Conservation (phyloP, 2,113 vertebrate species). For the Emydocephalus ijimae region DNA sequence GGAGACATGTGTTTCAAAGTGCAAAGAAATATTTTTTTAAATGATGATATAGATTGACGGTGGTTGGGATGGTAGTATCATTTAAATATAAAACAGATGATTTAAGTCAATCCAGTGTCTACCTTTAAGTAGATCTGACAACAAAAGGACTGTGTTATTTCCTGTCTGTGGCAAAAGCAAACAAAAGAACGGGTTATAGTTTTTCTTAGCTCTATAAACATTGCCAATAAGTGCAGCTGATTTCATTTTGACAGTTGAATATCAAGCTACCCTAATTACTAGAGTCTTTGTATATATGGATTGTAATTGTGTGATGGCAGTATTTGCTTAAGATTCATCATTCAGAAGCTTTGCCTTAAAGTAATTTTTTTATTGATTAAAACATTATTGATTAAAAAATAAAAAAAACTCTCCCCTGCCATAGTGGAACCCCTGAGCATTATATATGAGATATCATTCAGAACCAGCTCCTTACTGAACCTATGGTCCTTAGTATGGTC, state of each 20-base stretch:
- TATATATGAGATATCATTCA: too few relatives aligned
- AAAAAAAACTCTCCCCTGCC: too few relatives aligned
- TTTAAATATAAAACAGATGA: not conserved
- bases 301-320: not conserved
- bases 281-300: not conserved
- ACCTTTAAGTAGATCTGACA: not conserved
- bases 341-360: not conserved
- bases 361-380: not conserved
- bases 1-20: not conserved
- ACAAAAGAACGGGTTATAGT: not conserved
- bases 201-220: slow-evolving; percentile 20
- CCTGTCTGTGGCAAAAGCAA: not conserved
- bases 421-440: too few relatives aligned
- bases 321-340: not conserved
- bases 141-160: not conserved
- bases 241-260: not conserved
- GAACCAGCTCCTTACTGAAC: too few relatives aligned
- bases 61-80: not conserved
- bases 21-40: not conserved
- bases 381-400: too few relatives aligned
- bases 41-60: not conserved
- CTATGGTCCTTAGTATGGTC: too few relatives aligned
- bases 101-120: not conserved
- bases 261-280: not conserved
- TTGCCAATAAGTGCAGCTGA: not conserved